Percentiles rank a stretch among this genome's conserved stretches.
These are phyloP conservation scores for Hippocampus mohnikei DNA, from an alignment of 2,113 vertebrate species.

Conservation along the genomic window DNA sequence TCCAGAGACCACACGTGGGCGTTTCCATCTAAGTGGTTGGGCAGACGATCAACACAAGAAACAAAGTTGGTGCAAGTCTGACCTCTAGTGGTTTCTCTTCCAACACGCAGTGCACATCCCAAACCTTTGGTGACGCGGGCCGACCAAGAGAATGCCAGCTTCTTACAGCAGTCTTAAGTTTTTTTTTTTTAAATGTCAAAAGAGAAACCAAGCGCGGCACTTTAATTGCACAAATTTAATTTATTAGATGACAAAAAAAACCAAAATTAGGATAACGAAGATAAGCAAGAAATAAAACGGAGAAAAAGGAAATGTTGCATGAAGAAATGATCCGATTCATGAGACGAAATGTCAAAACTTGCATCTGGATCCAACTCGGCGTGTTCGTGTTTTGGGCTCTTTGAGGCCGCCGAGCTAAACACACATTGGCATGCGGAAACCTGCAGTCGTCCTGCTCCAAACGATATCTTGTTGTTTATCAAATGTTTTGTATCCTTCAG, in stretches of 20 bases:
- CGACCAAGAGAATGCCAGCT: not conserved
- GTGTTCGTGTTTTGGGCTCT: not conserved
- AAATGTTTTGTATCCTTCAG: too few relatives aligned
- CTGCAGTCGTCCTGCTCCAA: too few relatives aligned
- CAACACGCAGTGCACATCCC: not conserved
- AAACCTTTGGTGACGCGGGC: too few relatives aligned
- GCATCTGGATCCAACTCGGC: not conserved
- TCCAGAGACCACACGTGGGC: too few relatives aligned
- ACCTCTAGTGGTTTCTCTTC: slow-evolving; percentile 35
- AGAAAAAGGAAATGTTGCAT: not conserved
- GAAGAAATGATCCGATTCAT: not conserved
- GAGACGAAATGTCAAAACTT: not conserved
- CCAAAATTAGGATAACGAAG: not conserved
- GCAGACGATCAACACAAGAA: not conserved
- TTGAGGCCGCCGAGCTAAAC: not conserved
- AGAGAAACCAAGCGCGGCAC: not conserved
- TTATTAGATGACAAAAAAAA: not conserved
- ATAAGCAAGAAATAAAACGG: not conserved
- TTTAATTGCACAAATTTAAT: not conserved
- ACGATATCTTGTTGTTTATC: too few relatives aligned
- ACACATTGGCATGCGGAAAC: not conserved
- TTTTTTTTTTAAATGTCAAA: too few relatives aligned
- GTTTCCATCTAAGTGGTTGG: too few relatives aligned
- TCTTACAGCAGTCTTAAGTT: not conserved
- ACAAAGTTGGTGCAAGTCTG: slow-evolving; percentile 12